Conservation (phyloP, 1,140 invertebrate genomes). For the Chironomus striatipennis region DNA sequence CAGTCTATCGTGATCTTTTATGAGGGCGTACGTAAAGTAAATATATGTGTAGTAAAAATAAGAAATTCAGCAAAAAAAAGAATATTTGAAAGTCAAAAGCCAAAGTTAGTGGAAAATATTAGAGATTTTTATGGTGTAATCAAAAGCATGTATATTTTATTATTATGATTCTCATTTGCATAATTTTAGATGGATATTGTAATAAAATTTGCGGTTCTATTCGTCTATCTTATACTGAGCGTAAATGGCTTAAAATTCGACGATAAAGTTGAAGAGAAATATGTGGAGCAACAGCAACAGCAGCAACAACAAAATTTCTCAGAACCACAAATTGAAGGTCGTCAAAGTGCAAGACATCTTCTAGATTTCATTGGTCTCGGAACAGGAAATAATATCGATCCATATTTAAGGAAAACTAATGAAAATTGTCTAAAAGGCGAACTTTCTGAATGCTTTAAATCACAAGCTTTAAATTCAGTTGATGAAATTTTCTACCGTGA, state of each 20-base stretch:
- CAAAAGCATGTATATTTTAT: not conserved
- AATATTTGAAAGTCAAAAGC: not conserved
- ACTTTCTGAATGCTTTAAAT: conserved; percentile 72
- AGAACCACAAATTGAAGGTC: conserved; percentile 26
- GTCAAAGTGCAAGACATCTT: conserved; percentile 50
- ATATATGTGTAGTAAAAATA: not conserved
- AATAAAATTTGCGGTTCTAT: not conserved
- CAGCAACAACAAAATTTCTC: conserved; percentile 24
- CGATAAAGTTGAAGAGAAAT: conserved; percentile 24
- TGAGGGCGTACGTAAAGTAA: no score
- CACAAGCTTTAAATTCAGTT: conserved; percentile 58
- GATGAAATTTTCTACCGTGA: conserved; percentile 64
- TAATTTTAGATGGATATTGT: not conserved
- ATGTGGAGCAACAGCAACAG: conserved; percentile 24
- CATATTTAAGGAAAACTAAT: conserved; percentile 61
- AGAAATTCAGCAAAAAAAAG: conserved; percentile 28
- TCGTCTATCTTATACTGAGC: not conserved
- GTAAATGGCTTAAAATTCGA: not conserved
- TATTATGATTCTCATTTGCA: not conserved
- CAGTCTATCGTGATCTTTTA: no score
- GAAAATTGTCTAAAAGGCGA: conserved; percentile 62
- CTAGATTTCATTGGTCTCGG: conserved; percentile 66
- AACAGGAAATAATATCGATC: conserved; percentile 59
- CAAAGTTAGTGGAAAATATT: no score
- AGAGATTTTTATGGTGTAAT: not conserved